These are phyloP conservation scores for Paratilapia polleni DNA, from an alignment of 2,113 vertebrate genomes.

Conservation along the genomic window DNA sequence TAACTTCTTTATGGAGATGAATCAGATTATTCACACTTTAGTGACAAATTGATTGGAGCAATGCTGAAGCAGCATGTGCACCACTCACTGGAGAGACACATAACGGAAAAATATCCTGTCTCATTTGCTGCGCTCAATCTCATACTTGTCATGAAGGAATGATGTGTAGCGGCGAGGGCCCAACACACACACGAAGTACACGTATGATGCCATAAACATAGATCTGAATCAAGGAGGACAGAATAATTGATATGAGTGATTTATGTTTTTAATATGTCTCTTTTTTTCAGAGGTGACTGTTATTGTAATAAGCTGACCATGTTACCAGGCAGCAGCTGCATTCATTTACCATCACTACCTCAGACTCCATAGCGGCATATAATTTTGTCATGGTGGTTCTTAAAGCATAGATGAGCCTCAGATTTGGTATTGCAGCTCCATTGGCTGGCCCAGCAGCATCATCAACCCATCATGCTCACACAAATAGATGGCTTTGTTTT, in stretches of 20 bases:
- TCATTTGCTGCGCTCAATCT: constrained; percentile 58
- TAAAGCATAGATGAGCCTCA: neutral
- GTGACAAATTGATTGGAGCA: constrained; percentile 66
- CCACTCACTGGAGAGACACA: constrained; percentile 29
- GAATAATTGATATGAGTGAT: constrained; percentile 57
- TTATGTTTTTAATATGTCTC: constrained; percentile 63
- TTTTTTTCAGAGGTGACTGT: constrained; percentile 15
- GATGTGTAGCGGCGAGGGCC: neutral
- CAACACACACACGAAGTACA: neutral
- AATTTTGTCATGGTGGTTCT: neutral
- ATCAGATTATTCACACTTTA: constrained; percentile 44
- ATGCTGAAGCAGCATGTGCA: constrained; percentile 66
- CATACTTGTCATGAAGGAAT: constrained; percentile 41
- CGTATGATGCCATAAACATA: constrained; percentile 19
- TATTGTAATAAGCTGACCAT: constrained; percentile 16
- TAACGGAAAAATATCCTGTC: constrained; percentile 45
- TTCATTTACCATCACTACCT: neutral
- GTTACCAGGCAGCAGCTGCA: constrained; percentile 33
- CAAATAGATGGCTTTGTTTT: constrained; percentile 20
- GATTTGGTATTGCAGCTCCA: constrained; percentile 32
- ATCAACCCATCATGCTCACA: neutral
- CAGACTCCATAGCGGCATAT: constrained; percentile 14
- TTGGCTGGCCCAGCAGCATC: neutral
- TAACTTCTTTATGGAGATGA: constrained; percentile 42
- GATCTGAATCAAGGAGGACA: constrained; percentile 10